Base-by-base conservation (phyloP, 2,113 vertebrate species). In the Dinomys branickii region DNA sequence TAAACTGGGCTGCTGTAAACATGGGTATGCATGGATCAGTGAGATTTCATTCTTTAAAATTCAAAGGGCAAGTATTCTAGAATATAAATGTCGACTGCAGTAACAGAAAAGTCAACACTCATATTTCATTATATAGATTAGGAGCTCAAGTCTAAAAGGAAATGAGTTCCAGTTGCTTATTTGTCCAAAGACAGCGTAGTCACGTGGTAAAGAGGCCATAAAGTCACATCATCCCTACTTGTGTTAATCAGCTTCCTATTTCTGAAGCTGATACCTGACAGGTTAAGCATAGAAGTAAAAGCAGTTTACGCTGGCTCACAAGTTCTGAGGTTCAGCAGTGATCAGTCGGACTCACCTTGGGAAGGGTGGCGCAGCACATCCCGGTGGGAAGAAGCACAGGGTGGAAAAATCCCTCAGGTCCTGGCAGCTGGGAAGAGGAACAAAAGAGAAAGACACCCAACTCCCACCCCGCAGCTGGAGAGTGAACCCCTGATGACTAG, bases 1-100 rank as follows among this genome's bases (percentile, higher is more conserved):
- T 69, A 69, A n/a, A n/a, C 17, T 69, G 16, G 6, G 33, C 67
- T 69, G 67, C 67, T 69, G 35, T n/a, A 69, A n/a, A 69, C 35
- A 67, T 7, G 17, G 67, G 67, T 7, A n/a, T n/a, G 35, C 65
- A 19, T n/a, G 65, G 65, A 69, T 96, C 47, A n/a, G 56, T 67
- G 52, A 69, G 78, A 91, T 67, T 94, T 59, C 81, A 30, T 90
- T 96, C 95, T 93, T 90, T 83, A 95, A 94, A 86, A 54, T 89
- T 77, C 85, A 92, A 92, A 56, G 91, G 84, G 77, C 95, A 96
- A 2, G 44, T 58, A 67, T 96, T 94, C 41, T 92, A 69, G 83
- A 71, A 85, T 84, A 90, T 19, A 17, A 71, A 80, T 94, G 26
- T 87, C 81, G 58, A 17, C 56, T 92, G 28, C 56, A 75, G 63